Percentiles rank a stretch among this genome's conserved stretches.
Conservation (phyloP, 2,113 vertebrate genomes). For the Mobula hypostoma region DNA sequence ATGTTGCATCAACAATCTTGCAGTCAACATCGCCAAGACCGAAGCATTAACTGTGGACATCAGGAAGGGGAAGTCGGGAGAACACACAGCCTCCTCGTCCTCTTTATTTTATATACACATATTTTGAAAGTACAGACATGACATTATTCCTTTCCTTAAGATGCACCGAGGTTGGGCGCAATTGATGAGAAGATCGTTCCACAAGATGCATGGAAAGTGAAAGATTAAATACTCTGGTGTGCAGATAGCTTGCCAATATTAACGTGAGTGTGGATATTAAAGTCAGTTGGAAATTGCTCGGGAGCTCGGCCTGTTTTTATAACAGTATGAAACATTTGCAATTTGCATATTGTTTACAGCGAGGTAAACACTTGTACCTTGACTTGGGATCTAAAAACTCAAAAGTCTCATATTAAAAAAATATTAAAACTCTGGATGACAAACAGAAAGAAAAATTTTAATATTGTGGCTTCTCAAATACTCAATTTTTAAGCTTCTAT, state of each 20-base stretch:
- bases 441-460: conserved; percentile 17
- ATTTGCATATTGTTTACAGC: conserved; percentile 16
- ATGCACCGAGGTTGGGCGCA: neutral
- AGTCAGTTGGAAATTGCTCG: conserved; percentile 26
- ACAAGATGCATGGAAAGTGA: conserved; percentile 12
- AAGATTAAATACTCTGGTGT: conserved; percentile 35
- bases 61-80: too few species aligned
- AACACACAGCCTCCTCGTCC: neutral
- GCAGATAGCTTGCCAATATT: conserved; percentile 16
- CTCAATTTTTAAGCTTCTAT: conserved; percentile 14
- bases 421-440: conserved; percentile 30
- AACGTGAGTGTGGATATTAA: conserved; percentile 23
- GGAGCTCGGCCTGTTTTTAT: conserved; percentile 3
- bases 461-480: conserved; percentile 26
- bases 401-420: conserved; percentile 7
- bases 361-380: conserved; percentile 18
- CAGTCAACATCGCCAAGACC: too few species aligned
- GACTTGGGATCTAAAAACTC: conserved; percentile 23
- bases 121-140: neutral
- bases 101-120: neutral
- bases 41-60: too few species aligned
- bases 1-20: too few species aligned
- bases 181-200: conserved; percentile 18
- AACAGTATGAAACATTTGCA: neutral
- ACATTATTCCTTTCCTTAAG: conserved; percentile 31